These are phyloP conservation scores for Asteroscopus sphinx DNA, from an alignment of 2,888 invertebrate species.

Conservation along the genomic window DNA sequence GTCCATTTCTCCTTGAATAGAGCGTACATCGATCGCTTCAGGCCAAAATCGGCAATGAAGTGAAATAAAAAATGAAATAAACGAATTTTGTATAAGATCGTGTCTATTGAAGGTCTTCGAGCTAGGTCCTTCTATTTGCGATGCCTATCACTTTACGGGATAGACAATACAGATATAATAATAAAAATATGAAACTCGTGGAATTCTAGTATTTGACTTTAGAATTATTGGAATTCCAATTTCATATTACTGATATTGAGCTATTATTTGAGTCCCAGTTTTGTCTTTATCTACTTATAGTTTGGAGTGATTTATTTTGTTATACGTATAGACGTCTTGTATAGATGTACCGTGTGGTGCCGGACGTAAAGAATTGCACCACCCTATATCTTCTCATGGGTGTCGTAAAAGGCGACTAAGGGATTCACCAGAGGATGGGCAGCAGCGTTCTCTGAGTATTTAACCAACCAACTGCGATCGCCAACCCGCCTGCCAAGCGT, in stretches of 20 bases:
- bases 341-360: too few species aligned
- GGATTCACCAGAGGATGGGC: too few species aligned
- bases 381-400: too few species aligned
- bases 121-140: slow-evolving; percentile 54
- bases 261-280: slow-evolving; percentile 10
- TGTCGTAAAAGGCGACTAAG: too few species aligned
- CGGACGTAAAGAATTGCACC: too few species aligned
- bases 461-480: too few species aligned
- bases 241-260: slow-evolving; percentile 4
- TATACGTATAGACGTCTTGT: too few species aligned
- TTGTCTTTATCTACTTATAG: background rate
- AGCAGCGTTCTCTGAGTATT: too few species aligned
- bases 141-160: slow-evolving; percentile 35
- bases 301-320: too few species aligned
- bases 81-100: slow-evolving; percentile 37
- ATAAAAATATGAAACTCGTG: slow-evolving; percentile 20
- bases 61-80: slow-evolving; percentile 56
- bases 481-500: too few species aligned
- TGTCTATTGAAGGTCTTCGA: slow-evolving; percentile 36
- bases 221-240: slow-evolving; percentile 20
- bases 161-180: slow-evolving; percentile 39
- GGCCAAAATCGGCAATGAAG: slow-evolving; percentile 58
- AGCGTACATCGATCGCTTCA: slow-evolving; percentile 30
- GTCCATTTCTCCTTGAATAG: slow-evolving; percentile 56
- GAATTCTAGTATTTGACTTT: slow-evolving; percentile 5